A percentile compares a stretch with the other conserved stretches of the same genome.
phyloP scores from a whole-genome alignment of 2,888 invertebrate species.

The Nebria brevicollis region DNA sequence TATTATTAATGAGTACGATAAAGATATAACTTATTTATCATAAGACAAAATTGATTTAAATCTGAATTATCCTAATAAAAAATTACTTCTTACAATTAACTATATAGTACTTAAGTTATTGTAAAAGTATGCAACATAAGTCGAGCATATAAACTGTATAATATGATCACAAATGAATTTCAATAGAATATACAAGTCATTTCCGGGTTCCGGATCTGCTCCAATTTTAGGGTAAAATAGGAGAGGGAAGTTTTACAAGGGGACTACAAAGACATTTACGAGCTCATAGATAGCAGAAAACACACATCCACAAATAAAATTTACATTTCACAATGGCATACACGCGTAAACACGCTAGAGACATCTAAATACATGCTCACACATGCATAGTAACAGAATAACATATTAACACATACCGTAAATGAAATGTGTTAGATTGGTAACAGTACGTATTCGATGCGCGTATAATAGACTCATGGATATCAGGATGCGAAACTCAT shows the following conservation, averaged over 20 bases:
- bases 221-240: background rate
- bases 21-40: too few species aligned
- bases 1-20: background rate
- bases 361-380: background rate
- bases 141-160: background rate
- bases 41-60: too few species aligned
- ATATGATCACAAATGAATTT: background rate
- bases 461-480: background rate
- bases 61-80: too few species aligned
- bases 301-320: background rate
- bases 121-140: too few species aligned
- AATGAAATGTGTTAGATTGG: too few species aligned
- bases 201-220: slow-evolving; percentile 3
- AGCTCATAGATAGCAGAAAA: background rate
- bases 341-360: background rate
- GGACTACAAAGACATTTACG: too few species aligned
- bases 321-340: background rate
- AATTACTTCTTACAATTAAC: too few species aligned
- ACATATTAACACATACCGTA: too few species aligned
- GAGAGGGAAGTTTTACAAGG: too few species aligned
- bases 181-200: background rate
- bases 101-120: too few species aligned
- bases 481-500: background rate
- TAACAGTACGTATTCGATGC: background rate
- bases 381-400: too few species aligned